These are phyloP conservation scores for Eristalinus sepulchralis DNA, from an alignment of 2,888 invertebrate species.

Conservation along the genomic window DNA sequence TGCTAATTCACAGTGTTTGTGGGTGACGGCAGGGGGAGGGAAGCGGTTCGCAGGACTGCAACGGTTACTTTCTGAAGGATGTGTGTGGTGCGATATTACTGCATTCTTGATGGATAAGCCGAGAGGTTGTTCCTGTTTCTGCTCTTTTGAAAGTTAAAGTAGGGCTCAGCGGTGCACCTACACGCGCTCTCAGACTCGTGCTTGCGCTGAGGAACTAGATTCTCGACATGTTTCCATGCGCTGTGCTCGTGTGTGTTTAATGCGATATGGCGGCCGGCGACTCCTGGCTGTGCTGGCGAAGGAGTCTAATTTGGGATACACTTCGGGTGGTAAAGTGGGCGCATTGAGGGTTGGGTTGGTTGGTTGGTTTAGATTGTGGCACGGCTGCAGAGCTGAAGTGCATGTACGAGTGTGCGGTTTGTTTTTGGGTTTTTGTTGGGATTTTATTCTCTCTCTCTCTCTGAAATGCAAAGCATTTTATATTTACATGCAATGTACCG, in stretches of 20 bases:
- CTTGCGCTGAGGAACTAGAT: neutral
- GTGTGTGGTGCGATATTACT: conserved; percentile 52
- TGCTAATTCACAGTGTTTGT: conserved; percentile 56
- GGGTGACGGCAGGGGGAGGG: neutral
- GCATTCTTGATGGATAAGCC: conserved; percentile 49
- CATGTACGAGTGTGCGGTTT: conserved; percentile 12
- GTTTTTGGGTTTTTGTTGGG: neutral
- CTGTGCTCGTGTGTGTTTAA: neutral
- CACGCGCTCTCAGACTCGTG: neutral
- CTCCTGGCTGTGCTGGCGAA: conserved; percentile 2
- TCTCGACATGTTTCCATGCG: conserved; percentile 7
- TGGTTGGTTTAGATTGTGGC: neutral
- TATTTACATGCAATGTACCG: conserved; percentile 19
- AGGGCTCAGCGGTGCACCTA: conserved; percentile 2
- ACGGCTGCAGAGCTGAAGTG: neutral
- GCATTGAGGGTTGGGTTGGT: neutral
- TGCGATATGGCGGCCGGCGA: neutral
- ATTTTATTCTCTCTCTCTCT: neutral
- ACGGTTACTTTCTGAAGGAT: conserved; percentile 48
- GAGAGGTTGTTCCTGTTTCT: conserved; percentile 63
- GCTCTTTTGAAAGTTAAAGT: conserved; percentile 63
- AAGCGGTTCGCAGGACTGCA: conserved; percentile 6
- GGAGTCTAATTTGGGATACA: conserved; percentile 45
- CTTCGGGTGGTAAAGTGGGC: neutral
- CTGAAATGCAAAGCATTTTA: conserved; percentile 21